phyloP scores from a whole-genome alignment of 2,888 invertebrate species.

The Microchrysa polita region DNA sequence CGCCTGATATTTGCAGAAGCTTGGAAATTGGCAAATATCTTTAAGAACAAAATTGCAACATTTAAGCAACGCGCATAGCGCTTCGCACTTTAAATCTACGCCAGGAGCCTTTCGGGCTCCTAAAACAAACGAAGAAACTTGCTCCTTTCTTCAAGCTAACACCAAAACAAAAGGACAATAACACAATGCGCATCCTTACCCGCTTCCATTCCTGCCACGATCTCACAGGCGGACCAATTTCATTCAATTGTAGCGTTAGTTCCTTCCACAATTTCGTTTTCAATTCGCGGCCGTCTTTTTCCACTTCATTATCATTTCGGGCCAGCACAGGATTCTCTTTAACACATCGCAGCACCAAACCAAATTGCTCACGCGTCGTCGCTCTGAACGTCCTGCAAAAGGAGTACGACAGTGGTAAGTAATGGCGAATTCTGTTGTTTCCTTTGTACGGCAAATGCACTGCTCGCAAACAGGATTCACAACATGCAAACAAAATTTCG shows the following conservation, averaged over 20 bases:
- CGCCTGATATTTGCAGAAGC: too few species aligned
- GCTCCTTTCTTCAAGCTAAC: too few species aligned
- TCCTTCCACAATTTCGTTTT: constrained; percentile 37
- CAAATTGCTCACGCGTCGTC: constrained; percentile 40
- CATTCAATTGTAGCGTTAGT: constrained; percentile 30
- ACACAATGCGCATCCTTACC: not conserved
- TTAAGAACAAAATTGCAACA: too few species aligned
- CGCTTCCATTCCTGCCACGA: constrained; percentile 30
- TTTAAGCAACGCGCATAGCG: too few species aligned
- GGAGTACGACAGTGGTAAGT: too few species aligned
- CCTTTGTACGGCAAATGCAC: too few species aligned
- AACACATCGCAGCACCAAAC: constrained; percentile 25
- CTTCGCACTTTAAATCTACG: too few species aligned
- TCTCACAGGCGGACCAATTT: constrained; percentile 27
- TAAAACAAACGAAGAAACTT: too few species aligned
- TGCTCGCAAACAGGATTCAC: not conserved
- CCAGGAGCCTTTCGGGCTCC: too few species aligned
- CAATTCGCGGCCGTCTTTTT: constrained; percentile 22
- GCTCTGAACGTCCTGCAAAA: constrained; percentile 30
- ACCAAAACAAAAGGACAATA: too few species aligned
- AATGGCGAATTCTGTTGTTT: not conserved
- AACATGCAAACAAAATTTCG: not conserved
- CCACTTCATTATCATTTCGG: constrained; percentile 26
- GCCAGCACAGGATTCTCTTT: constrained; percentile 36
- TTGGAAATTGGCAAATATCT: too few species aligned